Evolutionary conservation across 2,113 vertebrate species (phyloP).

Genomic region (Spea bombifrons): DNA sequence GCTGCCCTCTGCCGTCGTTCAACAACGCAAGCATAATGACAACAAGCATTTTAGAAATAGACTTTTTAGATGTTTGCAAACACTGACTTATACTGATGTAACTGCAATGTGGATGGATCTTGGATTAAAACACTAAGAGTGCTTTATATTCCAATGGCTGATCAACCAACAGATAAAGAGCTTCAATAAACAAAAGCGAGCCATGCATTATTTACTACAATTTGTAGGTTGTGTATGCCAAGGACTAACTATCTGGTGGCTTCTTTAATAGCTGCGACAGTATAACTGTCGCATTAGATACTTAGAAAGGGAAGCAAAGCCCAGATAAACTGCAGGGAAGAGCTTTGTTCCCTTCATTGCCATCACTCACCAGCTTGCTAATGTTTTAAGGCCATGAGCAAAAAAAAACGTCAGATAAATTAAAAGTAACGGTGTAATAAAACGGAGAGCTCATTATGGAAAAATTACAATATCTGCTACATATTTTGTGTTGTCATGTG

Average conservation of each 20-base stretch:
- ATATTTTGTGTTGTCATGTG: too few species aligned
- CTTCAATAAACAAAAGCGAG: constrained; percentile 33
- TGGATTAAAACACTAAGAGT: constrained; percentile 14
- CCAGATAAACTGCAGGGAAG: constrained; percentile 10
- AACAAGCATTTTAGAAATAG: too few species aligned
- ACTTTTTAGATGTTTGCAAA: neutral
- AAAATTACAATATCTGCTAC: too few species aligned
- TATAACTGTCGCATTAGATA: constrained; percentile 40
- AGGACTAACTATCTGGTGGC: constrained; percentile 30
- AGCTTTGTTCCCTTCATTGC: neutral
- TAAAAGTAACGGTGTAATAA: neutral
- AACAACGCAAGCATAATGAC: too few species aligned
- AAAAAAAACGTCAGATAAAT: neutral
- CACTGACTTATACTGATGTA: neutral
- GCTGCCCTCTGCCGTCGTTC: too few species aligned
- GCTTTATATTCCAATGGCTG: constrained; percentile 10
- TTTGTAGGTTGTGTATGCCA: constrained; percentile 26
- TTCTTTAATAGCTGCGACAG: constrained; percentile 37
- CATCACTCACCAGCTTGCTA: neutral
- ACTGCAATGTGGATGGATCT: neutral
- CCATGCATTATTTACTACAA: constrained; percentile 38
- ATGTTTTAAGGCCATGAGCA: neutral
- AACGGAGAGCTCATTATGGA: too few species aligned
- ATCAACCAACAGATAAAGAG: constrained; percentile 27
- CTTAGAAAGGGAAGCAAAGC: constrained; percentile 24